phyloP scores from a whole-genome alignment of 2,888 invertebrate genomes.

The Aspidiotus rigidus region DNA sequence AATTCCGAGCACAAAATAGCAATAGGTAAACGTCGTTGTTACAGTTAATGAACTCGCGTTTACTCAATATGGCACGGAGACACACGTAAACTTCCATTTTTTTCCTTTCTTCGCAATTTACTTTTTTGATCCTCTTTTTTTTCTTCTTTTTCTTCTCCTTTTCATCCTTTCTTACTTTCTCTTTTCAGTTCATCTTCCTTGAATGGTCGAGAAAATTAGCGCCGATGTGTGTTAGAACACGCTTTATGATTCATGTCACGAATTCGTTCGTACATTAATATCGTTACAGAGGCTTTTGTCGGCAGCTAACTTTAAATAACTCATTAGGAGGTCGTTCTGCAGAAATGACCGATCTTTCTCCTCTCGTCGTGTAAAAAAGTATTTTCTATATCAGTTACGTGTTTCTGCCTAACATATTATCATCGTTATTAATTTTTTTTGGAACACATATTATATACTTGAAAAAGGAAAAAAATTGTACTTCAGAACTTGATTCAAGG shows the following conservation, averaged over 20 bases:
- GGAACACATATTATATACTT: too few relatives aligned
- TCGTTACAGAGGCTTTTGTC: background rate
- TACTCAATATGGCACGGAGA: background rate
- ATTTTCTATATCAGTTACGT: too few relatives aligned
- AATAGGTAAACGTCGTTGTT: background rate
- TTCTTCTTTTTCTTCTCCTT: too few relatives aligned
- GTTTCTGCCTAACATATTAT: too few relatives aligned
- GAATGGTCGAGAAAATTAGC: background rate
- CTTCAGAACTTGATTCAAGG: background rate
- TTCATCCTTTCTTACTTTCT: background rate
- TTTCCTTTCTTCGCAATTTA: too few relatives aligned
- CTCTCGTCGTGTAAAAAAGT: too few relatives aligned
- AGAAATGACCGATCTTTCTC: too few relatives aligned
- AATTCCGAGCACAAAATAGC: background rate
- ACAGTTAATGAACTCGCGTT: slow-evolving; percentile 2
- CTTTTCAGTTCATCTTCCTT: background rate
- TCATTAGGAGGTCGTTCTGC: background rate
- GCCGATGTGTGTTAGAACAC: background rate
- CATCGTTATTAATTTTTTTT: background rate
- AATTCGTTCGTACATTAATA: background rate
- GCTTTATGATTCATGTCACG: background rate
- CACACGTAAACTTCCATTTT: background rate
- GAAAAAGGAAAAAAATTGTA: slow-evolving; percentile 3
- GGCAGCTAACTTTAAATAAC: background rate
- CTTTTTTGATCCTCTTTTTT: too few relatives aligned